Evolutionary conservation across 2,888 invertebrate genomes (phyloP), one percentile per base, ranked within the genome.

Genomic region (Mycalesis mineus): DNA sequence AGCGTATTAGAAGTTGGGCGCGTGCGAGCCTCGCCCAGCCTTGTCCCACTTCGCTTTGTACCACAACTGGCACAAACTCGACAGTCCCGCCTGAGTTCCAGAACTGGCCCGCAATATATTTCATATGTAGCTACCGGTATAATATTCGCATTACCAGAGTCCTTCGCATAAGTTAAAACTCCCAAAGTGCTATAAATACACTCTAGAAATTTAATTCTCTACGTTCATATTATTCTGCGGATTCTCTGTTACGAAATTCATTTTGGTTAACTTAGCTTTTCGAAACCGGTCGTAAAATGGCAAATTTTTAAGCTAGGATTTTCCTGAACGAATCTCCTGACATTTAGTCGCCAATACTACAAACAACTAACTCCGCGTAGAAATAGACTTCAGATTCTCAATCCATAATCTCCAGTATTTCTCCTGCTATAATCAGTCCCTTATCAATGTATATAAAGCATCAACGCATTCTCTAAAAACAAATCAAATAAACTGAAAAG

Each of bases 91-190:
- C 29, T 45, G 45, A 31, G 31, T 45, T 31, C n/a, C 29, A 31
- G 14, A 15, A 31, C 31, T 45, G 45, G 29, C 14, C 45, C 31
- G 44, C 44, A 3, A 44, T 44, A 44, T n/a, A 44, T 44, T 13
- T 8, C 44, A 44, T 44, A 42, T 17, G 41, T 41, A n/a, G 9
- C 28, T 4, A 13, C 14, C 45, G 14, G 31, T 9, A 45, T 45
- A 45, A 45, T 45, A 45, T 45, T 45, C 45, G 13, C 31, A 45
- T 31, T 14, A 31, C 29, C n/a, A n/a, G 31, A 45, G 31, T 45
- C 28, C 45, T 22, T 22, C 22, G 22, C 22, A 22, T 5, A 4
- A 5, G n/a, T n/a, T 22, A 8, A 1, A 31, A 31, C 9, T 45
- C 8, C 31, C 13, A 28, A 29, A 45, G 45, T 14, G 31, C 14